Conservation (phyloP, 2,113 vertebrate genomes). For the Nettapus auritus region DNA sequence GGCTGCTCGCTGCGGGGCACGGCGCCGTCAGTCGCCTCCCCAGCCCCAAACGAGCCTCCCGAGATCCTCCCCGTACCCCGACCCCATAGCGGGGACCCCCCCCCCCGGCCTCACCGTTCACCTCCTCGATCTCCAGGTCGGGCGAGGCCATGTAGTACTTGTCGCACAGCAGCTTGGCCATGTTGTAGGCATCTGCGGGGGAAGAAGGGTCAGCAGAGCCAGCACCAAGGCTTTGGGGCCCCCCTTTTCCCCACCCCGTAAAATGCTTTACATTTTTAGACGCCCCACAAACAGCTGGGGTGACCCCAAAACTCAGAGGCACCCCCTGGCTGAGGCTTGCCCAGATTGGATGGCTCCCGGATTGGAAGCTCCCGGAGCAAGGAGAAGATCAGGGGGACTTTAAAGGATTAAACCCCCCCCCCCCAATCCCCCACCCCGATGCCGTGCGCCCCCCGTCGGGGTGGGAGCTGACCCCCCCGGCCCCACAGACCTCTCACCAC, state of each 20-base stretch:
- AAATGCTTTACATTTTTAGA: background rate
- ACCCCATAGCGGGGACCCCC: rapidly evolving
- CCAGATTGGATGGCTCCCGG: rapidly evolving
- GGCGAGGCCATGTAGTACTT: slow-evolving; percentile 92
- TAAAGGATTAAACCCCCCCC: background rate
- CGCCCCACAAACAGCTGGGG: rapidly evolving
- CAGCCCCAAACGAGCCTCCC: rapidly evolving
- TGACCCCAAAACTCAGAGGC: background rate
- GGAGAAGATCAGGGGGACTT: no score
- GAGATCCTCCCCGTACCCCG: background rate
- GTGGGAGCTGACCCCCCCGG: background rate
- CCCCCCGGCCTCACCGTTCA: slow-evolving; percentile 77
- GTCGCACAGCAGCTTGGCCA: slow-evolving; percentile 92
- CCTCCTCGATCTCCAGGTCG: slow-evolving; percentile 84
- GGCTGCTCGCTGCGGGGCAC: slow-evolving; percentile 72
- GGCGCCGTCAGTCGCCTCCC: background rate
- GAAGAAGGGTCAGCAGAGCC: background rate
- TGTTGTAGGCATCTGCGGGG: slow-evolving; percentile 85
- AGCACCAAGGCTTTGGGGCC: rapidly evolving
- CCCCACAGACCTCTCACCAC: slow-evolving; percentile 85
- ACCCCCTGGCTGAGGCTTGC: background rate
- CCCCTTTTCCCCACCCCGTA: background rate
- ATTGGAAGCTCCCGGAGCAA: background rate
- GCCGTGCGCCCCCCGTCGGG: rapidly evolving
- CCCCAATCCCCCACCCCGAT: rapidly evolving